Evolutionary conservation across 2,888 invertebrate species (phyloP).

Genomic region (Limnephilus auricula): DNA sequence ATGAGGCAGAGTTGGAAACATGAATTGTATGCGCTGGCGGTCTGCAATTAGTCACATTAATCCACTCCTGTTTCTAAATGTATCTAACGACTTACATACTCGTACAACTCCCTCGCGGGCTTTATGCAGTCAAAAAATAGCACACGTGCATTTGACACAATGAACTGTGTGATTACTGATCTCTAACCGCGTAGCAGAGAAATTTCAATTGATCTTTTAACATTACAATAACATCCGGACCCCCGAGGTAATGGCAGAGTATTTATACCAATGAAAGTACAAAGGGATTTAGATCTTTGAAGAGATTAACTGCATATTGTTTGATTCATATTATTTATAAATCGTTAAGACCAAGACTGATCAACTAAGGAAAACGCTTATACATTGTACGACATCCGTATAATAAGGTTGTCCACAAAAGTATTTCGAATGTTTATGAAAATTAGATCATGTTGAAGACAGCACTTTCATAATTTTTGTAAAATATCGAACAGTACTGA

Average conservation of each 20-base stretch:
- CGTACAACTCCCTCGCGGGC: slow-evolving; percentile 3
- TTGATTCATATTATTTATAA: background rate
- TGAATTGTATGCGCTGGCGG: background rate
- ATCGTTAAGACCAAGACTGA: background rate
- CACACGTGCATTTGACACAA: slow-evolving; percentile 54
- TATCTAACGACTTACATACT: background rate
- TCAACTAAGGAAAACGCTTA: background rate
- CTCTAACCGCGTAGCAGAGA: slow-evolving; percentile 12
- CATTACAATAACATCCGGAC: slow-evolving; percentile 53
- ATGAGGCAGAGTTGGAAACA: background rate
- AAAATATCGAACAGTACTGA: too few relatives aligned
- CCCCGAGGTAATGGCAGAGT: slow-evolving; percentile 2
- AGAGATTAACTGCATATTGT: background rate
- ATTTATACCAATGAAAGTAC: background rate
- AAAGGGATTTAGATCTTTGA: background rate
- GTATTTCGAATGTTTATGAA: too few relatives aligned
- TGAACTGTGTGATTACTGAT: slow-evolving; percentile 27
- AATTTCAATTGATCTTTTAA: slow-evolving; percentile 56
- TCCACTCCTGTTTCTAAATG: background rate
- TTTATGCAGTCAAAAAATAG: slow-evolving; percentile 35
- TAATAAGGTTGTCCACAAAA: background rate
- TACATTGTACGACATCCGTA: background rate
- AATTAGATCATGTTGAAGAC: too few relatives aligned
- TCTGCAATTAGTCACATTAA: slow-evolving; percentile 12
- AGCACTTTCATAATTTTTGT: too few relatives aligned